Evolutionary conservation across 2,113 vertebrate genomes (phyloP), one percentile per base, ranked within the genome.

Genomic region (Sula dactylatra): DNA sequence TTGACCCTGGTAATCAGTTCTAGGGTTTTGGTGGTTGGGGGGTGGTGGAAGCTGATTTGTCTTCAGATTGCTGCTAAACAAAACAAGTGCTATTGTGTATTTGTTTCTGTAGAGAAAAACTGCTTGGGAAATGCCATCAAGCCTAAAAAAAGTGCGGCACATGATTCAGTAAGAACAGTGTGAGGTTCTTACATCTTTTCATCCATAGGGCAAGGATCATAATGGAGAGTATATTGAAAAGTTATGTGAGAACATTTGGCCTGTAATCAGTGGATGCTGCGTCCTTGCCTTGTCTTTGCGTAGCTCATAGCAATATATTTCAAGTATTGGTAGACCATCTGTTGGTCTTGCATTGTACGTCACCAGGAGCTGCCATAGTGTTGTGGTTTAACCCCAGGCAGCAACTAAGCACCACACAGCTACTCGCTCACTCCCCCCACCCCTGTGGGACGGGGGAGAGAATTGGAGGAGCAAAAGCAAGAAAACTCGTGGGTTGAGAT

Each of bases 1-100:
- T 95, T 95, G 91, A 27, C 91, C 82, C 78, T 90, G 78, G 87
- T 90, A 87, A 93, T 95, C 82, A 80, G 94, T 64, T 93, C 83
- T 88, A 88, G 94, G 79, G 64, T 54, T 83, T 83, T 69, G 82
- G 78, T 78, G 86, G 59, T 58, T 87, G 72, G 86, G 71, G 65
- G 86, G 59, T 49, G 83, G 72, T 2, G 50, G 79, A 90, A 91
- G 62, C 67, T 70, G 16, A 70, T 55, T 62, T 73, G 44, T 80
- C 61, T 93, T 73, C 66, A 93, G 44, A 69, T 70, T 83, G 78
- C 67, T 86, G 44, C 78, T 95, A 16, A 90, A 69, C 65, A 62
- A 79, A 86, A 42, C 59, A 34, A 93, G 72, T 83, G 42, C 66
- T 93, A 7, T 69, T 74, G 44, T 80, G n/a, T 83, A 54, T 74